Evolutionary conservation across 23 tunicate species (phyloP), one percentile per base, ranked within the genome.

Genomic region (Botrylloides violaceus): DNA sequence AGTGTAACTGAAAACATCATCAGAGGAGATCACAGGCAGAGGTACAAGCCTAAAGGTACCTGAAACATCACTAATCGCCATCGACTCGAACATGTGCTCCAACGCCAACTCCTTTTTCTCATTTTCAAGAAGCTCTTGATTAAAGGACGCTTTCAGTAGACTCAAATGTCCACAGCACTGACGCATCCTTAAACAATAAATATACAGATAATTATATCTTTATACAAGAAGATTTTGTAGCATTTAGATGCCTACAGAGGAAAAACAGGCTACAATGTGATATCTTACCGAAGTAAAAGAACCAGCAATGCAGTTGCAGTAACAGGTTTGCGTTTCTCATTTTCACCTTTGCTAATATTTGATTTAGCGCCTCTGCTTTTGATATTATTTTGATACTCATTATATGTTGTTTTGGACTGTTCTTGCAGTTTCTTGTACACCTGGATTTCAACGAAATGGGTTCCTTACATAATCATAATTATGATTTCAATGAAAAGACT

Each of bases 111-210:
- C 81, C 70, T 75, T 53, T 53, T 66, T 78, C 58, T 90, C 97
- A 1, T 79, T 83, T 34, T 83, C 77, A 0, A 90, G 73, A 20
- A 90, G 43, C 2, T 79, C 89, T 1, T 71, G 72, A 30, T 90
- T 85, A 59, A 90, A 79, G 19, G 64, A 32, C 57, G 78, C 56
- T 36, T 75, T 70, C 32, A 90, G 78, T 47, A 90, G 58, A 58
- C 58, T 68, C 21, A 90, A 70, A 70, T 90, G 97, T 32, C 85
- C 77, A 38, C 97, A 90, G 60, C 97, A 90, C 62, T 90, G 97
- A 24, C 97, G 75, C 22, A 90, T 58, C 38, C 97, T 90, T n/a
- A n/a, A n/a, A n/a, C n/a, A n/a, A n/a, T n/a, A n/a, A n/a, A n/a
- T n/a, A n/a, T n/a, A n/a, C n/a, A n/a, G n/a, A n/a, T n/a, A n/a